Evolutionary conservation across 2,113 vertebrate genomes (phyloP).

Genomic region (Podocnemis expansa): DNA sequence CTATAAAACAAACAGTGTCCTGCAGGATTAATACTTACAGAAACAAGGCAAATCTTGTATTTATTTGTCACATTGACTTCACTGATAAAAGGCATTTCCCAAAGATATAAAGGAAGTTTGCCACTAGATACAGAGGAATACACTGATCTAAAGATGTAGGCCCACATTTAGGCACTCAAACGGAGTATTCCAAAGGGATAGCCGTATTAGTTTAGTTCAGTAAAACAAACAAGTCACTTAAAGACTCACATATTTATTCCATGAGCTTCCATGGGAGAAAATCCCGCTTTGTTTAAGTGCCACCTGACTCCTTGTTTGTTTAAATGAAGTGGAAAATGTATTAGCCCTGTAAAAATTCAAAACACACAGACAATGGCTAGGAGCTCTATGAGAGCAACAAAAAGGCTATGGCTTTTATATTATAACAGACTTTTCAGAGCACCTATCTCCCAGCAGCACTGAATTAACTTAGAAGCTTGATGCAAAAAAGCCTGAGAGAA

Average conservation of each 20-base stretch:
- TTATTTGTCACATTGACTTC: background rate
- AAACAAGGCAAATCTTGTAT: background rate
- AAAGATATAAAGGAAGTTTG: background rate
- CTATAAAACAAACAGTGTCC: slow-evolving; percentile 27
- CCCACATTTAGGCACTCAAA: background rate
- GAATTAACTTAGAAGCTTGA: background rate
- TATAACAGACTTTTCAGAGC: background rate
- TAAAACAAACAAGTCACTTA: too few relatives aligned
- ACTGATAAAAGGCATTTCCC: background rate
- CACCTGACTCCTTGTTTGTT: too few relatives aligned
- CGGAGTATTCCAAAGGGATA: too few relatives aligned
- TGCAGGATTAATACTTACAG: slow-evolving; percentile 3
- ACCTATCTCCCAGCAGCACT: slow-evolving; percentile 2
- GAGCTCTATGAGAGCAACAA: background rate
- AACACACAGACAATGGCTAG: background rate
- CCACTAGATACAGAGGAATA: background rate
- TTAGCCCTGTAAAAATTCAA: background rate
- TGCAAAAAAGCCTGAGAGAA: background rate
- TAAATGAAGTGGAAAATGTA: background rate
- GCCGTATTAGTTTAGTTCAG: too few relatives aligned
- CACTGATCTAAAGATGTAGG: slow-evolving; percentile 1
- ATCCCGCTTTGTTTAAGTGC: too few relatives aligned
- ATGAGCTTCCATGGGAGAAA: too few relatives aligned
- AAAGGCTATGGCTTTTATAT: accelerated
- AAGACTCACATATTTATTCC: too few relatives aligned